Percentiles rank a stretch among this genome's conserved stretches.
phyloP scores from a whole-genome alignment of 2,113 vertebrate genomes.

The Felis chaus region DNA sequence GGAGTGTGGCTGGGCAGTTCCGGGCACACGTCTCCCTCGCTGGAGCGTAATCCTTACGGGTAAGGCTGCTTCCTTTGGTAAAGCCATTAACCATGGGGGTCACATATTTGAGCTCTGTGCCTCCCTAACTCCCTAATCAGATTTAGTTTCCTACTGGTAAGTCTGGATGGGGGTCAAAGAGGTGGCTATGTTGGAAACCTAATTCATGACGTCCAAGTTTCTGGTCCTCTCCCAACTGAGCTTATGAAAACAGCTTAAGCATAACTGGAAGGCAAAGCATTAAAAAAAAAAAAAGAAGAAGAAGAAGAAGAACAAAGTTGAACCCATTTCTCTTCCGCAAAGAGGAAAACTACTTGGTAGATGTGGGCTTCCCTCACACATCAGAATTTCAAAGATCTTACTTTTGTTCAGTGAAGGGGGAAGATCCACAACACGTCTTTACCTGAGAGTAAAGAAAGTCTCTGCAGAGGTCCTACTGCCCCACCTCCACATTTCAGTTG shows the following conservation, averaged over 20 bases:
- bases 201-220: not conserved
- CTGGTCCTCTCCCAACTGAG: not conserved
- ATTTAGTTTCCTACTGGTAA: not conserved
- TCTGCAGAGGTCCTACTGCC: not conserved
- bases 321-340: not conserved
- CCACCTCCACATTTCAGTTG: fast-evolving
- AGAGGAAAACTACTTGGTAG: not conserved
- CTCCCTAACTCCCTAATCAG: not conserved
- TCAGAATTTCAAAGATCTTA: not conserved
- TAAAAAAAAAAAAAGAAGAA: not conserved
- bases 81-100: conserved; percentile 32
- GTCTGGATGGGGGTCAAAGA: not conserved
- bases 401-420: not conserved
- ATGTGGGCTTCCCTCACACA: fast-evolving
- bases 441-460: not conserved
- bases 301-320: not conserved
- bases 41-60: not conserved
- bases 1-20: not conserved
- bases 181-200: not conserved
- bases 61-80: conserved; percentile 28
- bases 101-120: conserved; percentile 2
- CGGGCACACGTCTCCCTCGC: fast-evolving
- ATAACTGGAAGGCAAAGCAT: not conserved
- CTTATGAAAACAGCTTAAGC: not conserved
- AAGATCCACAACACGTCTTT: not conserved